phyloP scores from a whole-genome alignment of 2,888 invertebrate genomes.

The Cheilosia vulpina region DNA sequence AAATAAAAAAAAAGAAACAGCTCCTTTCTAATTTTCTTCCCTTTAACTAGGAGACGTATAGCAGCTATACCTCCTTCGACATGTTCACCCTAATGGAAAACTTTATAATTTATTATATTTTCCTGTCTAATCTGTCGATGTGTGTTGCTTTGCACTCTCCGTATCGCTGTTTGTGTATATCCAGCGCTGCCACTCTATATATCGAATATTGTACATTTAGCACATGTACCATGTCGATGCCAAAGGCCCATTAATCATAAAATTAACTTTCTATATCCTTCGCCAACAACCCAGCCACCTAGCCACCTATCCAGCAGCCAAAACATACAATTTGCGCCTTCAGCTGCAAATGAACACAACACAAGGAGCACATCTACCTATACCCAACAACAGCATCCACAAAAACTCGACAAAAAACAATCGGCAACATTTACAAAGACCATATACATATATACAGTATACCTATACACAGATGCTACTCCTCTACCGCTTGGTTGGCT shows the following conservation, averaged over 20 bases:
- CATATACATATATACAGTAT: neutral
- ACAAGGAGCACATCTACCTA: slow-evolving; percentile 25
- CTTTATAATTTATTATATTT: slow-evolving; percentile 75
- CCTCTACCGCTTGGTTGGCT: slow-evolving; percentile 47
- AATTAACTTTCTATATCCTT: slow-evolving; percentile 75
- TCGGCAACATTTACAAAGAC: slow-evolving; percentile 64
- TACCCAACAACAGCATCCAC: slow-evolving; percentile 25
- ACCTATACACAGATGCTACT: slow-evolving; percentile 12
- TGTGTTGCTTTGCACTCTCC: slow-evolving; percentile 47
- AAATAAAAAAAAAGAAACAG: slow-evolving; percentile 18
- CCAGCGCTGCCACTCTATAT: slow-evolving; percentile 6
- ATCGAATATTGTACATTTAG: slow-evolving; percentile 62
- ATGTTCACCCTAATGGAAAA: slow-evolving; percentile 68
- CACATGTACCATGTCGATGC: slow-evolving; percentile 75
- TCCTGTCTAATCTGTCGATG: slow-evolving; percentile 75
- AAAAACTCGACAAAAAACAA: slow-evolving; percentile 32
- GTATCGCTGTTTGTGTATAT: slow-evolving; percentile 18
- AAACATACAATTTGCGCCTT: slow-evolving; percentile 69
- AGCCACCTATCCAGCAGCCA: slow-evolving; percentile 2
- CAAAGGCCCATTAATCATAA: slow-evolving; percentile 76
- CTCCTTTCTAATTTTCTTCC: slow-evolving; percentile 62
- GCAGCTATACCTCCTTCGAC: neutral
- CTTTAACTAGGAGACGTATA: slow-evolving; percentile 29
- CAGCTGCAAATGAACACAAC: slow-evolving; percentile 72
- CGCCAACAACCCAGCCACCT: slow-evolving; percentile 19